Evolutionary conservation across 2,797 vertebrate genomes (phyloP).

Genomic region (Siniperca scherzeri): DNA sequence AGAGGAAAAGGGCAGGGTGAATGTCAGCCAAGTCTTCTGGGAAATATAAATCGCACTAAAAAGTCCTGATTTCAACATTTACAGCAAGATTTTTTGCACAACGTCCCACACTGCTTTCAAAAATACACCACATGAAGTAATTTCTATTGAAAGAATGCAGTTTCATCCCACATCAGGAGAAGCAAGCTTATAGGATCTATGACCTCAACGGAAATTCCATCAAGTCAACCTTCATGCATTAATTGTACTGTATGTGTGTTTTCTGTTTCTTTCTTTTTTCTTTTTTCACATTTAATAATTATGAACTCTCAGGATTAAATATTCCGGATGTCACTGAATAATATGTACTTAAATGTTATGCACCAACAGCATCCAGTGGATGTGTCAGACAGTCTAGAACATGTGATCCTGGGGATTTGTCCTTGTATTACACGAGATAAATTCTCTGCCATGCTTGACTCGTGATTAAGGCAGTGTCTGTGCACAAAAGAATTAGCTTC

Average conservation of each 20-base stretch:
- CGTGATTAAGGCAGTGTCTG: background rate
- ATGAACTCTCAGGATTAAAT: background rate
- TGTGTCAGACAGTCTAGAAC: background rate
- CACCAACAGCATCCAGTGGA: background rate
- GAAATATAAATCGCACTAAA: constrained; percentile 73
- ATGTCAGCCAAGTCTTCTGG: constrained; percentile 76
- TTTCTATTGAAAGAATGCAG: constrained; percentile 14
- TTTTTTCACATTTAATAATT: background rate
- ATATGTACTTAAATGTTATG: background rate
- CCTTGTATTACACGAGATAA: background rate
- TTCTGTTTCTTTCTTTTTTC: background rate
- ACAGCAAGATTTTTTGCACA: constrained; percentile 18
- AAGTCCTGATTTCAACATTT: constrained; percentile 40
- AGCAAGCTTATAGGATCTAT: background rate
- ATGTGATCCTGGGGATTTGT: background rate
- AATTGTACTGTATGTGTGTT: background rate
- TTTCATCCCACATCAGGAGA: background rate
- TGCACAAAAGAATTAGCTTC: background rate
- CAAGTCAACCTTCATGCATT: background rate
- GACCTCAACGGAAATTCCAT: background rate
- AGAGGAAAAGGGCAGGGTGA: constrained; percentile 79
- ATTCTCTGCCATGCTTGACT: background rate
- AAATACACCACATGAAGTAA: constrained; percentile 18
- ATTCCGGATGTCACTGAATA: background rate
- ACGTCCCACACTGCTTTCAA: constrained; percentile 26